phyloP scores from a whole-genome alignment of 2,888 invertebrate genomes.

The Thymelicus sylvestris region DNA sequence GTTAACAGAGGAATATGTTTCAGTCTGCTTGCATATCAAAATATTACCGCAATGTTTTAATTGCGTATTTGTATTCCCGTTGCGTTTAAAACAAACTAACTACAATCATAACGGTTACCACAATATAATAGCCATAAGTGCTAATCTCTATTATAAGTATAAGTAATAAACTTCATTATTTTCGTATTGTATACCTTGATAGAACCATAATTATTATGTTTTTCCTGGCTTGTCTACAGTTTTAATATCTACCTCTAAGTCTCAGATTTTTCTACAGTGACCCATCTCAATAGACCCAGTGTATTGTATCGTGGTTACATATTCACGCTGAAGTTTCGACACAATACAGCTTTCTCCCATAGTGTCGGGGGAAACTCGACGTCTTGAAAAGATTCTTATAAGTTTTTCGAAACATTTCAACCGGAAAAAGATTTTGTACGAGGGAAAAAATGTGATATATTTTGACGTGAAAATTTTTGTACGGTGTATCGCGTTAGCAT shows the following conservation, averaged over 20 bases:
- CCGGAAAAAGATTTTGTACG: background rate
- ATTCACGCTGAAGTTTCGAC: slow-evolving; percentile 10
- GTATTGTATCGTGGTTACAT: slow-evolving; percentile 6
- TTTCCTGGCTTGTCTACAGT: background rate
- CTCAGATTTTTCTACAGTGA: background rate
- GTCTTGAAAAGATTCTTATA: slow-evolving; percentile 7
- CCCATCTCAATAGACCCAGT: background rate
- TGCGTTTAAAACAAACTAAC: no score
- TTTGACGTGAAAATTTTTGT: background rate
- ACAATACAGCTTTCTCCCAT: background rate
- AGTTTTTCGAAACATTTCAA: slow-evolving; percentile 4
- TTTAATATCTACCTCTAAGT: background rate
- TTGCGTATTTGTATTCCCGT: background rate
- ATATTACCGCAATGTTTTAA: background rate
- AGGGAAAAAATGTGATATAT: background rate
- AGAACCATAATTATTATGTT: background rate
- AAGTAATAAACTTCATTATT: no score
- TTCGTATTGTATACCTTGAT: no score
- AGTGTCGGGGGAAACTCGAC: background rate
- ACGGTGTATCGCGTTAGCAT: no score
- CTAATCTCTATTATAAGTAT: no score
- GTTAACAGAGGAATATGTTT: background rate
- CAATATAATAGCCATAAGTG: no score
- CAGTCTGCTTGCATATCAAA: background rate
- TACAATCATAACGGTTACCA: no score